Evolutionary conservation across 2,797 vertebrate species (phyloP).

Genomic region (Amniataba percoides): DNA sequence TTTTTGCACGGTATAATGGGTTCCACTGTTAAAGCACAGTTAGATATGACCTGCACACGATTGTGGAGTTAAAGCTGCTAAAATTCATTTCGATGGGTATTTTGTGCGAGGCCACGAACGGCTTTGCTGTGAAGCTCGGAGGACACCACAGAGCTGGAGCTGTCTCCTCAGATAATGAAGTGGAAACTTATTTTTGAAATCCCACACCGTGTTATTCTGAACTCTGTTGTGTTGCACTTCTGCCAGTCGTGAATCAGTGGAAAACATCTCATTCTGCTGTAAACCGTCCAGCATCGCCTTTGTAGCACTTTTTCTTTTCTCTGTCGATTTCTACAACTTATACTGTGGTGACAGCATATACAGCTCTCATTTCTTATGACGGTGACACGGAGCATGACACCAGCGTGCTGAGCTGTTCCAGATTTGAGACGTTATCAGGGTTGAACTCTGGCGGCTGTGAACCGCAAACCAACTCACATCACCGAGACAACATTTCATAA

Average conservation of each 20-base stretch:
- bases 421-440: background rate
- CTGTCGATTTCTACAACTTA: background rate
- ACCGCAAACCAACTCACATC: slow-evolving; percentile 3
- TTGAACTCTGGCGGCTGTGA: background rate
- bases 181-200: background rate
- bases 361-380: background rate
- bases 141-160: slow-evolving; percentile 3
- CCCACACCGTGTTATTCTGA: background rate
- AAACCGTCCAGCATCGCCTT: background rate
- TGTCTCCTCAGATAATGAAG: background rate
- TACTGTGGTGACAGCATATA: background rate
- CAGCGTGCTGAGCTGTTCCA: background rate
- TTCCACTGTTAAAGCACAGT: slow-evolving; percentile 17
- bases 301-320: background rate
- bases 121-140: background rate
- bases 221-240: background rate
- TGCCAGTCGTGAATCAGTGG: background rate
- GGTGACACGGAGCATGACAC: background rate
- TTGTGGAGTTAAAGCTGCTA: background rate
- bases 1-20: background rate
- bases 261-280: background rate
- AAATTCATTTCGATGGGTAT: background rate
- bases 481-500: slow-evolving; percentile 12
- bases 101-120: slow-evolving; percentile 2
- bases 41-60: background rate